These are phyloP conservation scores for Daphoenositta chrysoptera DNA, from an alignment of 2,113 vertebrate species.

Conservation along the genomic window DNA sequence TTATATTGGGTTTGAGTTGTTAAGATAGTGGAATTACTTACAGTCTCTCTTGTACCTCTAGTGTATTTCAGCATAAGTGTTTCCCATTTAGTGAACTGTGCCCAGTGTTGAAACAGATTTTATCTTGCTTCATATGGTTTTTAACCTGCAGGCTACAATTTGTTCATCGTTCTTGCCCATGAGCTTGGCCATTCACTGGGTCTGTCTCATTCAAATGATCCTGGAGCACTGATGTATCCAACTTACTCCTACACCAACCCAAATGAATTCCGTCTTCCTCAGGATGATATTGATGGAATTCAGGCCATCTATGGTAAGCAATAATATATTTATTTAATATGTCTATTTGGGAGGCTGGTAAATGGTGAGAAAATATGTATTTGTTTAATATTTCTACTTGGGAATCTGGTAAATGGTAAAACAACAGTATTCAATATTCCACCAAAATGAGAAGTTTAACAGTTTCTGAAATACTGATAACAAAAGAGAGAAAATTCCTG, in stretches of 20 bases:
- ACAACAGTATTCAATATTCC: background rate
- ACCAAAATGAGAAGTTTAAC: background rate
- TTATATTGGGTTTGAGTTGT: background rate
- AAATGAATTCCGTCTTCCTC: slow-evolving; percentile 76
- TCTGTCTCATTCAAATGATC: slow-evolving; percentile 83
- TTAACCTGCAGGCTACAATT: slow-evolving; percentile 77
- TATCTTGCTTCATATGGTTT: background rate
- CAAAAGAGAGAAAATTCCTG: background rate
- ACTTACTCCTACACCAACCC: slow-evolving; percentile 77
- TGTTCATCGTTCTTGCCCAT: slow-evolving; percentile 91
- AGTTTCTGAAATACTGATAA: background rate
- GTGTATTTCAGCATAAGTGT: background rate
- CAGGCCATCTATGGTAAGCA: slow-evolving; percentile 89
- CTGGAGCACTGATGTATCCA: slow-evolving; percentile 89
- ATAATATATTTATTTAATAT: background rate
- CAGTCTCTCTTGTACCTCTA: background rate
- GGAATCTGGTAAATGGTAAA: background rate
- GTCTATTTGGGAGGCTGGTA: background rate
- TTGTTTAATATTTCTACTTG: background rate
- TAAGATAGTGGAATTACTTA: background rate
- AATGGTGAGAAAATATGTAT: background rate
- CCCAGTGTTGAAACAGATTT: background rate
- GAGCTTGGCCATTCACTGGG: slow-evolving; percentile 94
- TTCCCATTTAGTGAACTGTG: background rate
- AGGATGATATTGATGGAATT: slow-evolving; percentile 88